Evolutionary conservation across 2,113 vertebrate species (phyloP).

Genomic region (Dasyprocta punctata): DNA sequence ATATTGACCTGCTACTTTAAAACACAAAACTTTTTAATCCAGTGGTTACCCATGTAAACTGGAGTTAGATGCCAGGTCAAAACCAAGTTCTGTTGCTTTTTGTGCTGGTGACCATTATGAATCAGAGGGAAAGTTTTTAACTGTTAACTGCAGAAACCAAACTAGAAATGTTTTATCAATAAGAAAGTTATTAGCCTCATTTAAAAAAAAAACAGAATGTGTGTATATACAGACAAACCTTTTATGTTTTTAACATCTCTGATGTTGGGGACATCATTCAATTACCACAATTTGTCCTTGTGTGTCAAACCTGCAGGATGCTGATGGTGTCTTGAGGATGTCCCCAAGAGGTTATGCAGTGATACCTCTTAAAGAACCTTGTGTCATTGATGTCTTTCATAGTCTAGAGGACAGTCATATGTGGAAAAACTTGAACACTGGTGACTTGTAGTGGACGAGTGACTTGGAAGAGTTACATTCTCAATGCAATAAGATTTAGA

Average conservation of each 20-base stretch:
- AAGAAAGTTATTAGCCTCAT: not conserved
- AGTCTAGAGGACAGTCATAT: not conserved
- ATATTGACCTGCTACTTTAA: not conserved
- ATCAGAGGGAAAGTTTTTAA: not conserved
- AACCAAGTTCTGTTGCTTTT: not conserved
- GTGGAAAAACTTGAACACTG: not conserved
- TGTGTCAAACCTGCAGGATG: not conserved
- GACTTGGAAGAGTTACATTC: not conserved
- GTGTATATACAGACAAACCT: not conserved
- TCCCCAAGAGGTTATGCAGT: not conserved
- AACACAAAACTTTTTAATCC: not conserved
- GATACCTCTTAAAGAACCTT: not conserved
- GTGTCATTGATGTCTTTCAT: not conserved
- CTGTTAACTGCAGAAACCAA: constrained; percentile 30
- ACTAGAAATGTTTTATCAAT: not conserved
- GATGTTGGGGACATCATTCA: not conserved
- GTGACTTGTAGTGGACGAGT: not conserved
- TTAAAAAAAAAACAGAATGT: too few relatives aligned
- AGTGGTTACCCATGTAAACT: not conserved
- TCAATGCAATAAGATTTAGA: not conserved
- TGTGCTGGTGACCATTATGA: not conserved
- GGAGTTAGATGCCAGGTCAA: not conserved
- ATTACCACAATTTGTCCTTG: not conserved
- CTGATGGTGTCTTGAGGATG: not conserved
- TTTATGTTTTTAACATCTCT: not conserved